Evolutionary conservation across 2,797 vertebrate species (phyloP).

Genomic region (Acanthopagrus latus): DNA sequence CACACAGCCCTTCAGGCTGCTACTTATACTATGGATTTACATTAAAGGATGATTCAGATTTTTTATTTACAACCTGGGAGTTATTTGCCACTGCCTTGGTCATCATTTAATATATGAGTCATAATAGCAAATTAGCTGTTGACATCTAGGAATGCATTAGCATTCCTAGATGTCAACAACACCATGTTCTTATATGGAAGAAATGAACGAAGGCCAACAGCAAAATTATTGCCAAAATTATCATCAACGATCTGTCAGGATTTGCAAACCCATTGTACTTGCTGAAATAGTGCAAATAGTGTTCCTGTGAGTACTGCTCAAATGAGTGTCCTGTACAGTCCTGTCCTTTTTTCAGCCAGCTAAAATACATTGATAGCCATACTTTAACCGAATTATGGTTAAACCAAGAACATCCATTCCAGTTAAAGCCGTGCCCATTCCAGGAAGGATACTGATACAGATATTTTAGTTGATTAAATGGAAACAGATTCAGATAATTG

Average conservation of each 20-base stretch:
- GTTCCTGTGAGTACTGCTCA: not conserved
- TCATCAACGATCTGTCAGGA: not conserved
- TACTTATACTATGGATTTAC: not conserved
- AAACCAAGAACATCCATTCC: too few relatives aligned
- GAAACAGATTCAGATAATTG: too few relatives aligned
- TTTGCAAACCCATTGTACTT: not conserved
- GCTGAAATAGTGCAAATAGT: not conserved
- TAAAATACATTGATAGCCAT: too few relatives aligned
- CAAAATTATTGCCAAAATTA: not conserved
- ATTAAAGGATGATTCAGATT: not conserved
- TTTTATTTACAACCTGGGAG: not conserved
- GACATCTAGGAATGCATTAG: not conserved
- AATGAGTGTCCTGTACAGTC: too few relatives aligned
- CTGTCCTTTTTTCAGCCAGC: too few relatives aligned
- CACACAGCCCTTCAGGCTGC: conserved; percentile 4
- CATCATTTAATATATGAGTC: not conserved
- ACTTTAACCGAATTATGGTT: too few relatives aligned
- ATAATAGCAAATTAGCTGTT: not conserved
- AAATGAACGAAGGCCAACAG: not conserved
- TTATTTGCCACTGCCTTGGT: not conserved
- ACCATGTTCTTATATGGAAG: not conserved
- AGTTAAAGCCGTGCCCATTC: too few relatives aligned
- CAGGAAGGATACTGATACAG: too few relatives aligned
- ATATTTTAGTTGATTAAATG: too few relatives aligned
- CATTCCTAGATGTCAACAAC: too few relatives aligned